Percentiles rank a stretch among this genome's conserved stretches.
Evolutionary conservation across 2,113 vertebrate genomes (phyloP).

Genomic region (Oophaga pumilio): DNA sequence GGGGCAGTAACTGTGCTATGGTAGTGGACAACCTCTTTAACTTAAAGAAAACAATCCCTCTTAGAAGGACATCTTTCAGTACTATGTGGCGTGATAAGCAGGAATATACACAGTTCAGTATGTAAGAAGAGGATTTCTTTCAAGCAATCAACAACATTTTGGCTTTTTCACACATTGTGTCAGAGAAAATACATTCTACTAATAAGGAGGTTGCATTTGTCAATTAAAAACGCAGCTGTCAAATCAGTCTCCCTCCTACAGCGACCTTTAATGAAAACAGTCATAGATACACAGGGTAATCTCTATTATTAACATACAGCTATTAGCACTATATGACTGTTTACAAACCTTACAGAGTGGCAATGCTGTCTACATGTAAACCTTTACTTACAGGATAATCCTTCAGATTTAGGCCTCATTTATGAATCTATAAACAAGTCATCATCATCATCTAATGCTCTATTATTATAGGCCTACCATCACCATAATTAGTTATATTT

Average conservation of each 20-base stretch:
- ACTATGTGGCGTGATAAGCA: no score
- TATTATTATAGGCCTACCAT: not conserved
- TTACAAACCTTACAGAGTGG: not conserved
- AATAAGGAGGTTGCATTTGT: not conserved
- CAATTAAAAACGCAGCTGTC: slow-evolving; percentile 14
- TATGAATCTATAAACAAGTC: not conserved
- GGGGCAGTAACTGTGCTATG: no score
- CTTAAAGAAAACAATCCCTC: no score
- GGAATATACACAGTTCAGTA: not conserved
- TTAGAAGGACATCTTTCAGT: no score
- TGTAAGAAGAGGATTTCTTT: not conserved
- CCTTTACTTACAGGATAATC: not conserved
- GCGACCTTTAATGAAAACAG: not conserved
- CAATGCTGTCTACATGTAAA: not conserved
- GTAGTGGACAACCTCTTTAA: no score
- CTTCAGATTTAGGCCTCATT: not conserved
- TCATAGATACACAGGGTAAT: not conserved
- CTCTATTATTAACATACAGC: not conserved
- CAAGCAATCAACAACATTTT: not conserved
- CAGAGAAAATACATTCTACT: not conserved
- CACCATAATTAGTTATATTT: not conserved
- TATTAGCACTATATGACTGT: not conserved
- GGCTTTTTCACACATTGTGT: not conserved
- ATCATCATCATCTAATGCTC: not conserved
- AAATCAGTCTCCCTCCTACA: not conserved